These are phyloP conservation scores for Nematolebias whitei DNA, from an alignment of 2,113 vertebrate species.

Conservation along the genomic window DNA sequence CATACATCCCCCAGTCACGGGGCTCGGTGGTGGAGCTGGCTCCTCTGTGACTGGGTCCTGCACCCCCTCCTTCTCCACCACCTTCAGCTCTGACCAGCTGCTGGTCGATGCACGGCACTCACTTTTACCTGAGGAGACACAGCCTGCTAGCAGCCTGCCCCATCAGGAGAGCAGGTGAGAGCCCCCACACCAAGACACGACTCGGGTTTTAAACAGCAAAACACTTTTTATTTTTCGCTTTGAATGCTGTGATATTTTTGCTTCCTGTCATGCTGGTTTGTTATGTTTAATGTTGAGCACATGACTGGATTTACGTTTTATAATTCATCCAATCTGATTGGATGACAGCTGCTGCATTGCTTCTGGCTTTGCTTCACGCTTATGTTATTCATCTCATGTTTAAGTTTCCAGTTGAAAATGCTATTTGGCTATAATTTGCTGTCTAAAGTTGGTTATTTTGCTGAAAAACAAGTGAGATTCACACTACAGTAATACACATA, in stretches of 20 bases:
- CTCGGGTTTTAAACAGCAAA: slow-evolving; percentile 7
- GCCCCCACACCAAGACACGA: slow-evolving; percentile 57
- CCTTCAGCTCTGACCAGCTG: slow-evolving; percentile 73
- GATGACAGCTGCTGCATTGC: slow-evolving; percentile 47
- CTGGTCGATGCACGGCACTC: slow-evolving; percentile 83
- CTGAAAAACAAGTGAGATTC: background rate
- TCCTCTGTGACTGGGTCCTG: slow-evolving; percentile 70
- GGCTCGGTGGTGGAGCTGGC: slow-evolving; percentile 61
- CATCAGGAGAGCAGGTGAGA: slow-evolving; percentile 92
- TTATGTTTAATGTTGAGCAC: slow-evolving; percentile 33
- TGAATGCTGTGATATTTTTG: slow-evolving; percentile 33
- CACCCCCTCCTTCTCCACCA: slow-evolving; percentile 72
- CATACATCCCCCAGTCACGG: slow-evolving; percentile 54
- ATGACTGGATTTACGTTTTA: slow-evolving; percentile 30
- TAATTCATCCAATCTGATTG: slow-evolving; percentile 58
- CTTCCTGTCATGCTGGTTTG: slow-evolving; percentile 31
- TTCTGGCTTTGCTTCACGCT: slow-evolving; percentile 61
- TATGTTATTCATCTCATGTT: slow-evolving; percentile 63
- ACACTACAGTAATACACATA: too few relatives aligned
- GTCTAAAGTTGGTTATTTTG: background rate
- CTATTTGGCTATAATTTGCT: slow-evolving; percentile 31
- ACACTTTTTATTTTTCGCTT: slow-evolving; percentile 20
- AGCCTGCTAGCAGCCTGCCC: slow-evolving; percentile 85
- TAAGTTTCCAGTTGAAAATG: slow-evolving; percentile 34
- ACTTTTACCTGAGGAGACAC: slow-evolving; percentile 93